Evolutionary conservation across 1,140 invertebrate genomes (phyloP).

Genomic region (Sycophaga agraensis): DNA sequence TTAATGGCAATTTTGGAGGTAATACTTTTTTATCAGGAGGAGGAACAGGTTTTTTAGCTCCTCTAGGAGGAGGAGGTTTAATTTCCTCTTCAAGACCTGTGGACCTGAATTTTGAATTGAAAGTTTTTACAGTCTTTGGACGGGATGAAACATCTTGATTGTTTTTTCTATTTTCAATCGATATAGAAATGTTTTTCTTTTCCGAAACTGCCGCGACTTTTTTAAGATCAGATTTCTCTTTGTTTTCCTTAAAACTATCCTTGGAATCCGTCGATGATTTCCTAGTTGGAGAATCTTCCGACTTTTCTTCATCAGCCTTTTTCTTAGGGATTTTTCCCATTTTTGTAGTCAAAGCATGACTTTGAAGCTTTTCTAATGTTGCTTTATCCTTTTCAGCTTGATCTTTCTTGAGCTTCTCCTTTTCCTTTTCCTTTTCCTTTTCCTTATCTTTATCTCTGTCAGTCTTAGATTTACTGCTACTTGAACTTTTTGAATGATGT

Average conservation of each 20-base stretch:
- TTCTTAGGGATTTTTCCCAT: conserved; percentile 78
- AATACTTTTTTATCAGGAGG: conserved; percentile 63
- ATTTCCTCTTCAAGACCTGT: conserved; percentile 81
- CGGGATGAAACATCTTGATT: conserved; percentile 61
- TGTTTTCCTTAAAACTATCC: conserved; percentile 49
- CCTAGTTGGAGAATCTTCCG: conserved; percentile 34
- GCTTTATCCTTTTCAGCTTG: conserved; percentile 70
- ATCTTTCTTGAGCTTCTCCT: conserved; percentile 55
- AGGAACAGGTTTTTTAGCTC: conserved; percentile 47
- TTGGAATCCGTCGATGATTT: conserved; percentile 46
- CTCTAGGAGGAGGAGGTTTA: conserved; percentile 73
- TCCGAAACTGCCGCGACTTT: conserved; percentile 44
- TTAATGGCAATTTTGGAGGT: conserved; percentile 59
- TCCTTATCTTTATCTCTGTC: conserved; percentile 54
- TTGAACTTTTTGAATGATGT: conserved; percentile 48
- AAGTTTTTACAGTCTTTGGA: conserved; percentile 85
- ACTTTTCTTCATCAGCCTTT: conserved; percentile 53
- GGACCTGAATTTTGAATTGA: conserved; percentile 83
- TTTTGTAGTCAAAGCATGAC: conserved; percentile 65
- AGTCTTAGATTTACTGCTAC: conserved; percentile 39
- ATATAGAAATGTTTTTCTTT: conserved; percentile 75
- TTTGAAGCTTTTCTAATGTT: conserved; percentile 65
- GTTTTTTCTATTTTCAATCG: conserved; percentile 74
- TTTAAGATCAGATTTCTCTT: conserved; percentile 48
- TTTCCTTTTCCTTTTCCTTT: conserved; percentile 56